A percentile compares a stretch with the other conserved stretches of the same genome.
Conservation (phyloP, 2,113 vertebrate species). For the Atrichornis clamosus region DNA sequence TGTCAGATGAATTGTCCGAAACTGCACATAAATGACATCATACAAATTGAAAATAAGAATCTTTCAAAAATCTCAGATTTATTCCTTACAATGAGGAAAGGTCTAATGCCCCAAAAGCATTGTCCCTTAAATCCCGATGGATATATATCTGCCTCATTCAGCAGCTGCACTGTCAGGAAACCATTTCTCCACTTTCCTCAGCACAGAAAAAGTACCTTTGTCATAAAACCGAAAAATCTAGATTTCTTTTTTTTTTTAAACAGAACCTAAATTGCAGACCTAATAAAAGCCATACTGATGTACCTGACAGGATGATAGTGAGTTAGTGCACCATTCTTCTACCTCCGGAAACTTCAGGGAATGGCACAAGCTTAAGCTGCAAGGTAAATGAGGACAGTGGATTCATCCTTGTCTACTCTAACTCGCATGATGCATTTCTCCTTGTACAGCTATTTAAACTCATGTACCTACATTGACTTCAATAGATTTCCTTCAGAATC, state of each 20-base stretch:
- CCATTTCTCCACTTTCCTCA: not conserved
- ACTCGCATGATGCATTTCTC: not conserved
- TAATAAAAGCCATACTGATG: not conserved
- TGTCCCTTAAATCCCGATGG: not conserved
- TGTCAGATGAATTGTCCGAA: not conserved
- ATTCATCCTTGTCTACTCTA: not conserved
- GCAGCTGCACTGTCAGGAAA: not conserved
- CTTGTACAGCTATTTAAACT: not conserved
- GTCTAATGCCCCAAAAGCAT: not conserved
- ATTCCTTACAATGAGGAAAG: not conserved
- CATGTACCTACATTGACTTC: not conserved
- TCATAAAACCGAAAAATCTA: not conserved
- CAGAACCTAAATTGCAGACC: not conserved
- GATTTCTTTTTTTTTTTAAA: not conserved
- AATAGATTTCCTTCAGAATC: not conserved
- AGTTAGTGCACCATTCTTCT: not conserved
- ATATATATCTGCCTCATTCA: not conserved
- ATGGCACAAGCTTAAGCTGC: not conserved
- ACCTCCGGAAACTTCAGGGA: not conserved
- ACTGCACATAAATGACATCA: not conserved
- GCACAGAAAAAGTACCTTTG: not conserved
- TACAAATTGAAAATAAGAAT: not conserved
- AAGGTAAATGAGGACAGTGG: not conserved
- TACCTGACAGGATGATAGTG: not conserved
- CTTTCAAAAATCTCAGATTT: not conserved